These are phyloP conservation scores for Planiliza haematocheilus DNA, from an alignment of 2,113 vertebrate species.

Conservation along the genomic window DNA sequence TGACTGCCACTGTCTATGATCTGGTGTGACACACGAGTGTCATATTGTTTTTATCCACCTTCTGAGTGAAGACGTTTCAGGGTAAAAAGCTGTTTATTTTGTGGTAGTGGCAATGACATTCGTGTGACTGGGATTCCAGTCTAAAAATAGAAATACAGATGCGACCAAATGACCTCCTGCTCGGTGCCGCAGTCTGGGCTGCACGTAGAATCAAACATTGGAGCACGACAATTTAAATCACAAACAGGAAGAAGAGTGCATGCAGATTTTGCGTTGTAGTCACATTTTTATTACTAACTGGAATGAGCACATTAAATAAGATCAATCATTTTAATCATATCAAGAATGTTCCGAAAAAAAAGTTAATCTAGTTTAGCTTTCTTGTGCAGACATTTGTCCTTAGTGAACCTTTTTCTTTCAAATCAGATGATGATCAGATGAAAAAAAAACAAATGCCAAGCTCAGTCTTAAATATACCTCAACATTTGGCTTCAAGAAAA, in stretches of 20 bases:
- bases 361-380: not conserved
- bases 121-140: constrained; percentile 38
- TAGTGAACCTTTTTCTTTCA: constrained; percentile 29
- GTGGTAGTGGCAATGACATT: constrained; percentile 42
- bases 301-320: constrained; percentile 2
- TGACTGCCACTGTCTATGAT: not conserved
- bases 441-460: constrained; percentile 3
- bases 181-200: constrained; percentile 1
- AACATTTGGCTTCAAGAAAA: constrained; percentile 53
- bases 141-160: constrained; percentile 63
- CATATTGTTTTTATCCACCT: constrained; percentile 26
- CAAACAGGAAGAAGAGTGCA: no score
- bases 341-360: not conserved
- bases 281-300: not conserved
- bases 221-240: no score
- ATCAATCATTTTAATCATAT: constrained; percentile 3
- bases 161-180: constrained; percentile 44
- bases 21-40: constrained; percentile 20
- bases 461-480: constrained; percentile 10
- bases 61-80: constrained; percentile 22
- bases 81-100: constrained; percentile 41
- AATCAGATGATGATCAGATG: constrained; percentile 34
- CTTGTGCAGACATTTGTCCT: constrained; percentile 34
- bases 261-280: no score
- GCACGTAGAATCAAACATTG: not conserved